phyloP scores from a whole-genome alignment of 2,888 invertebrate species.

The Cenopis cana region DNA sequence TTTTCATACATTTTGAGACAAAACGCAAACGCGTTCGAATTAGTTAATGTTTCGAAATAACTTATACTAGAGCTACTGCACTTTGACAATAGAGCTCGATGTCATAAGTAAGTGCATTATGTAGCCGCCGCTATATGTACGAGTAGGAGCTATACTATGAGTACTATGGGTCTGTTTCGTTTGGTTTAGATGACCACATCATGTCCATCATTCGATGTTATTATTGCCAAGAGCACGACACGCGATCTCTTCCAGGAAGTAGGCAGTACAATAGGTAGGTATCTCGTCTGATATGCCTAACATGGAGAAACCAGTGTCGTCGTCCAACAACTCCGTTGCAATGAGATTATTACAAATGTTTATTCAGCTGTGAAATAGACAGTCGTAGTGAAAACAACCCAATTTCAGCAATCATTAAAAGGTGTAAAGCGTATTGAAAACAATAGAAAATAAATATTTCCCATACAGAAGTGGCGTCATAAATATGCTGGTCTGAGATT shows the following conservation, averaged over 20 bases:
- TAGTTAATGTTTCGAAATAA: no score
- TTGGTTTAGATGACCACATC: constrained; percentile 3
- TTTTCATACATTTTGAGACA: no score
- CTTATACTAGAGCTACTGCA: no score
- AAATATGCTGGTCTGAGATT: not conserved
- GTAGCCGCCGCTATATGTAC: not conserved
- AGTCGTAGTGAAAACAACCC: not conserved
- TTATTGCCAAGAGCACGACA: constrained; percentile 50
- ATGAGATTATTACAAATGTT: constrained; percentile 50
- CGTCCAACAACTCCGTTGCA: constrained; percentile 50
- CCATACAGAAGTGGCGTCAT: constrained; percentile 16
- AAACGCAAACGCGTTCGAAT: no score
- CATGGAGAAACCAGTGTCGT: constrained; percentile 47
- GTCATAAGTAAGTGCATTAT: not conserved
- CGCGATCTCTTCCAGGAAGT: constrained; percentile 60
- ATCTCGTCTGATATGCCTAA: constrained; percentile 58
- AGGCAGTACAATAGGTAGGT: constrained; percentile 33
- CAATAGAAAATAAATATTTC: constrained; percentile 1
- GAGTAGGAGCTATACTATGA: not conserved
- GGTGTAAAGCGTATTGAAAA: not conserved
- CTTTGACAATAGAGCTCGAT: not conserved
- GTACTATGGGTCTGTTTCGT: not conserved
- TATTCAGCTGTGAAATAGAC: not conserved
- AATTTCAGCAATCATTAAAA: not conserved
- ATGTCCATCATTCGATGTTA: constrained; percentile 53